These are phyloP conservation scores for Crioceris asparagi DNA, from an alignment of 2,888 invertebrate genomes.

Conservation along the genomic window DNA sequence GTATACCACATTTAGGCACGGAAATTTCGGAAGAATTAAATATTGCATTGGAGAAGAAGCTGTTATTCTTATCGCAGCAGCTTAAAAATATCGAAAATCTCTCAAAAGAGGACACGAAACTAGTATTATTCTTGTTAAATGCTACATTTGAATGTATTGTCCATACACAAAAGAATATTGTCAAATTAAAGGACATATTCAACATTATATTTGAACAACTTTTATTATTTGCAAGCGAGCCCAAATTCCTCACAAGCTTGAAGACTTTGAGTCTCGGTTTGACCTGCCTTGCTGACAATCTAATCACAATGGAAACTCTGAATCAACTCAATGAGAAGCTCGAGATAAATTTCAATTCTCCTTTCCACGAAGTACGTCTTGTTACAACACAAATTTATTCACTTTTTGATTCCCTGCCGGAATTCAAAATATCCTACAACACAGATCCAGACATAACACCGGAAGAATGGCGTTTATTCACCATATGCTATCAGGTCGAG, in stretches of 20 bases:
- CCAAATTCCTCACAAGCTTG: constrained; percentile 41
- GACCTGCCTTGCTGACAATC: constrained; percentile 40
- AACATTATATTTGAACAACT: constrained; percentile 33
- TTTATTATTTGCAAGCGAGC: constrained; percentile 39
- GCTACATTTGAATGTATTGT: constrained; percentile 48
- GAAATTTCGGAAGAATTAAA: constrained; percentile 28
- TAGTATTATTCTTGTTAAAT: constrained; percentile 44
- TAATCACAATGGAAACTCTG: constrained; percentile 38
- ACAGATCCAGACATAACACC: constrained; percentile 29
- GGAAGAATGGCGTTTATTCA: constrained; percentile 51
- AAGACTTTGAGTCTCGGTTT: constrained; percentile 46
- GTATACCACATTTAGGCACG: constrained; percentile 44
- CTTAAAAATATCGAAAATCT: too few relatives aligned
- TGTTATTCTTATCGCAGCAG: constrained; percentile 4
- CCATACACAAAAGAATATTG: constrained; percentile 37
- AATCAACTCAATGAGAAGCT: constrained; percentile 43
- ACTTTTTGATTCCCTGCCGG: constrained; percentile 48
- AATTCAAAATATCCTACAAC: constrained; percentile 36
- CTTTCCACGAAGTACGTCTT: constrained; percentile 58
- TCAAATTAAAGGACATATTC: constrained; percentile 2
- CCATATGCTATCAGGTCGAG: constrained; percentile 60
- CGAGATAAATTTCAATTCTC: constrained; percentile 54
- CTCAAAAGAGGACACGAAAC: constrained; percentile 2
- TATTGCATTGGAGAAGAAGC: constrained; percentile 11
- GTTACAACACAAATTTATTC: constrained; percentile 65